Evolutionary conservation across 2,797 vertebrate species (phyloP).

Genomic region (Melanotaenia nigrans): DNA sequence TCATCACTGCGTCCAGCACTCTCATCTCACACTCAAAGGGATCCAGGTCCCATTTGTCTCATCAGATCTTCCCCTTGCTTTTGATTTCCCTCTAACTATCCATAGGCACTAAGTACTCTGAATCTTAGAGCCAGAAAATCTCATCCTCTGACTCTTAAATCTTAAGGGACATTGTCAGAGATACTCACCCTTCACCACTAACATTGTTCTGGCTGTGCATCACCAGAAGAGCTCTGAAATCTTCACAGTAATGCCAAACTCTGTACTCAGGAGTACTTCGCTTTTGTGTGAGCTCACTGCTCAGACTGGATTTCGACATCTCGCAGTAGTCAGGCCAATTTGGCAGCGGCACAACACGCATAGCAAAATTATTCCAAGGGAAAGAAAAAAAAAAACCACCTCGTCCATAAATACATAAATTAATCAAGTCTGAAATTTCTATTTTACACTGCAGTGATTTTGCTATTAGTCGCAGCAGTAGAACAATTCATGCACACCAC

Average conservation of each 20-base stretch:
- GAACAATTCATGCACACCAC: slow-evolving; percentile 80
- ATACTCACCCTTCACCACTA: slow-evolving; percentile 71
- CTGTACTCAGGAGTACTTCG: slow-evolving; percentile 36
- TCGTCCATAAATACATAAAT: slow-evolving; percentile 86
- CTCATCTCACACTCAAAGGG: slow-evolving; percentile 31
- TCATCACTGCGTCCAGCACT: slow-evolving; percentile 28
- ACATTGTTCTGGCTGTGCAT: slow-evolving; percentile 68
- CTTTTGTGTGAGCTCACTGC: slow-evolving; percentile 52
- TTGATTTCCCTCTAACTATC: slow-evolving; percentile 51
- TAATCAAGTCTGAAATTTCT: slow-evolving; percentile 87
- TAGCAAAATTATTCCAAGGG: slow-evolving; percentile 73
- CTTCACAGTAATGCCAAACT: slow-evolving; percentile 50
- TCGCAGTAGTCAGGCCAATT: slow-evolving; percentile 70
- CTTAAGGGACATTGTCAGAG: slow-evolving; percentile 72
- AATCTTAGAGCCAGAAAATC: slow-evolving; percentile 44
- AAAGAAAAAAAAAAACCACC: slow-evolving; percentile 58
- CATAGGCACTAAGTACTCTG: slow-evolving; percentile 44
- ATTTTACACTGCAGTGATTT: slow-evolving; percentile 87
- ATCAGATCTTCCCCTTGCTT: slow-evolving; percentile 48
- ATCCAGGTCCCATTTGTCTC: slow-evolving; percentile 59
- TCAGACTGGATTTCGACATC: slow-evolving; percentile 49
- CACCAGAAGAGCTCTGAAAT: slow-evolving; percentile 53
- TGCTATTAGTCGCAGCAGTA: slow-evolving; percentile 82
- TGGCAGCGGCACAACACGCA: slow-evolving; percentile 69
- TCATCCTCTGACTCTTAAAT: slow-evolving; percentile 64